These are phyloP conservation scores for Petrocephalus zakoni DNA, from an alignment of 2,113 vertebrate genomes.

Conservation along the genomic window DNA sequence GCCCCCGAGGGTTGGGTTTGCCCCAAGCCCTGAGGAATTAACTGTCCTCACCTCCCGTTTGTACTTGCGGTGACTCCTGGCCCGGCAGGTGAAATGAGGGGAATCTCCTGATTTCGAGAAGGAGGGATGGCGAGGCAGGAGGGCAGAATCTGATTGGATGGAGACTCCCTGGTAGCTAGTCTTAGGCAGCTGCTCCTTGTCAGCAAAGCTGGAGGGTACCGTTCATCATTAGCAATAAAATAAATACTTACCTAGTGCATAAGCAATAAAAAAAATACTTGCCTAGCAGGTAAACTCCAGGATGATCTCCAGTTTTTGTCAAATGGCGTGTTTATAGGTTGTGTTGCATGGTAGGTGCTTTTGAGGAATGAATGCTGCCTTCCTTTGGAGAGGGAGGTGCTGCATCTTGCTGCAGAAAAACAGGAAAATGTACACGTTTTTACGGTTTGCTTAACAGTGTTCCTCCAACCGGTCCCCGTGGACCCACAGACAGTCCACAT, in stretches of 20 bases:
- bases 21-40: not conserved
- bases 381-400: conserved; percentile 27
- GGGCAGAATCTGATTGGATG: conserved; percentile 61
- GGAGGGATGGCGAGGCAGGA: conserved; percentile 55
- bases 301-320: conserved; percentile 55
- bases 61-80: conserved; percentile 30
- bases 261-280: not conserved
- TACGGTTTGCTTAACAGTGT: not conserved
- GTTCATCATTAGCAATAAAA: not conserved
- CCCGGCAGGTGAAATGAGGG: conserved; percentile 19
- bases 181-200: conserved; percentile 34
- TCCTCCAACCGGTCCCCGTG: not conserved
- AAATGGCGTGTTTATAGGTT: conserved; percentile 43
- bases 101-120: conserved; percentile 42
- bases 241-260: conserved; percentile 46
- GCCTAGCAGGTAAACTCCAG: conserved; percentile 62
- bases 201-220: conserved; percentile 49
- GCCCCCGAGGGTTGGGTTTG: not conserved
- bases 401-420: not conserved
- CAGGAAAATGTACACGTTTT: not conserved
- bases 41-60: conserved; percentile 44
- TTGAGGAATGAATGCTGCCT: conserved; percentile 21
- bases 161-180: conserved; percentile 40
- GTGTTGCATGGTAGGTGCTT: conserved; percentile 3
- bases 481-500: not conserved